phyloP scores from a whole-genome alignment of 92 coral and sea anemone genomes.

The Epizoanthus stellaris region DNA sequence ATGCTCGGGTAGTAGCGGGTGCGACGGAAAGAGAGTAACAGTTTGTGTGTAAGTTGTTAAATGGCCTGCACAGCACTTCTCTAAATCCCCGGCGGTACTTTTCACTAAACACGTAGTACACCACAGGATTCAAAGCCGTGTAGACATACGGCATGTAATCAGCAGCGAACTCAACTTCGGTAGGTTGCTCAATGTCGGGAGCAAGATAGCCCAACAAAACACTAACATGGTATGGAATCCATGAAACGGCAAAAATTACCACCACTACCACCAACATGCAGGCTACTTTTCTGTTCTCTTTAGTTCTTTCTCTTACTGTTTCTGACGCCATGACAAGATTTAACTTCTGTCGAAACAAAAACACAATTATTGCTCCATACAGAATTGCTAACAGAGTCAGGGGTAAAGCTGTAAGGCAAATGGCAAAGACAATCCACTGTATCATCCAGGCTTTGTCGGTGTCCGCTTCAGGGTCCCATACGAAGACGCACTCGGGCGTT shows the following conservation, averaged over 20 bases:
- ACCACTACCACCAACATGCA: neutral
- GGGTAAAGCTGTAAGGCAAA: slow-evolving; percentile 3
- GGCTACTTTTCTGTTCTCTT: neutral
- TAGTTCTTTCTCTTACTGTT: neutral
- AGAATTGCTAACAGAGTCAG: neutral
- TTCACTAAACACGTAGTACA: slow-evolving; percentile 14
- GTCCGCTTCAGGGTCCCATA: slow-evolving; percentile 1
- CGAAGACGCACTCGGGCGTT: neutral
- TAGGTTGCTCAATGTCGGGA: neutral
- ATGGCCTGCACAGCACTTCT: slow-evolving; percentile 4
- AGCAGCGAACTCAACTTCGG: neutral
- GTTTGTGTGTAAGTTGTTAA: neutral
- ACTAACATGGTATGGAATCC: neutral
- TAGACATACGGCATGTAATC: slow-evolving; percentile 11
- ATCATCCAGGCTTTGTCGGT: slow-evolving; percentile 7
- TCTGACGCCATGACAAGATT: slow-evolving; percentile 14
- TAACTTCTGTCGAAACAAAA: neutral
- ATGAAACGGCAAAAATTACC: neutral
- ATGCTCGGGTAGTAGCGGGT: neutral
- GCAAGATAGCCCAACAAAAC: neutral
- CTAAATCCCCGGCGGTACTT: slow-evolving; percentile 16
- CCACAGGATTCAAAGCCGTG: neutral
- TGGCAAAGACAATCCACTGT: neutral
- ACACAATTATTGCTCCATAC: slow-evolving; percentile 1
- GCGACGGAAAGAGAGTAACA: neutral